Base-by-base conservation (phyloP, 1,140 invertebrate genomes). In the Luehdorfia chinensis region DNA sequence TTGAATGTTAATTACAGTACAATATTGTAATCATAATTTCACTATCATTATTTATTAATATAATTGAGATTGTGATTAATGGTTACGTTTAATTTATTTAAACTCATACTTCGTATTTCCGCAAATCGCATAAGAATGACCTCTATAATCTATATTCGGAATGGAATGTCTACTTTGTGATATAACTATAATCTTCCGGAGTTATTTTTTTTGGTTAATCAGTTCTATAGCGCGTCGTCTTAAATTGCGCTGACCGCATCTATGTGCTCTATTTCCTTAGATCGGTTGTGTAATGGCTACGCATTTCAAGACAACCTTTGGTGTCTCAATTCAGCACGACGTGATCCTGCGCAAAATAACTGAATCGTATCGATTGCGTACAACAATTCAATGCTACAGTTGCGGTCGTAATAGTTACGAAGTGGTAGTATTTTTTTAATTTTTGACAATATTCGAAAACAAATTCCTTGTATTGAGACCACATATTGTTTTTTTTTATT, bases 211-310 rank as follows among this genome's bases (percentile, higher is more conserved):
- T 55, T 51, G 44, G n/a, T 39, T 23, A 37, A 25, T 25, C 33
- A 51, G 48, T 51, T 57, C 49, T 44, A 51, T 37, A 53, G 41
- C 33, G 41, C 41, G 36, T 31, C 46, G 48, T 39, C 39, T 52
- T 39, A 65, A 59, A 60, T 59, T 64, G 53, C 53, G 55, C 46
- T 47, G 55, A 63, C 62, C 53, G 56, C 57, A 68, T 68, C 59
- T 69, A 62, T 66, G 59, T 69, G 68, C 66, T 75, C 71, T 68
- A 68, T 70, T 75, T 73, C 61, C 39, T 55, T 50, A 47, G 43
- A 56, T 59, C 32, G 51, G 51, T 75, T 72, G 54, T 49, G 61
- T 46, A 68, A 73, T 32, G 32, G 16, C 32, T 54, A 73, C 69
- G 67, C 72, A 73, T 66, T 66, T 56, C 63, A 47, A 67, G 41